phyloP scores from a whole-genome alignment of 2,888 invertebrate genomes.

The Cistogaster globosa region DNA sequence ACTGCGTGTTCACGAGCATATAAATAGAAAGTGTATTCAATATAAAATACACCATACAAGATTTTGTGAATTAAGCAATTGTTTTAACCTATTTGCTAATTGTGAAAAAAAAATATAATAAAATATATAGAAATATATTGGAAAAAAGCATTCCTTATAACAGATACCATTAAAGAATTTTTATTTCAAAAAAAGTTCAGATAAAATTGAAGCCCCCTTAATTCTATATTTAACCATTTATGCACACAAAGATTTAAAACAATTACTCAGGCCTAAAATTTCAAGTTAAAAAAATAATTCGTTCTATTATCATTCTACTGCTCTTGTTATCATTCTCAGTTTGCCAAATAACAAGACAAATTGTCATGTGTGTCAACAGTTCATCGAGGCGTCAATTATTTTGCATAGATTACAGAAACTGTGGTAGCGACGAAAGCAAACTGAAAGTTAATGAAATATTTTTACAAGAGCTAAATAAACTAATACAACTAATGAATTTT shows the following conservation, averaged over 20 bases:
- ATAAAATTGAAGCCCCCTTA: no score
- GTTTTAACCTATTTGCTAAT: no score
- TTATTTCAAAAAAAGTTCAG: no score
- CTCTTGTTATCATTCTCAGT: slow-evolving; percentile 24
- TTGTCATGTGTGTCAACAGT: slow-evolving; percentile 81
- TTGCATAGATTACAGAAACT: slow-evolving; percentile 76
- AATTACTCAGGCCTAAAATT: slow-evolving; percentile 64
- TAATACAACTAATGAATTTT: slow-evolving; percentile 81
- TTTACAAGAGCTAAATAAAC: slow-evolving; percentile 67
- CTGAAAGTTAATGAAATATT: slow-evolving; percentile 65
- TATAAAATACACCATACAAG: no score
- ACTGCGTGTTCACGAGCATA: no score
- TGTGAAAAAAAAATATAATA: no score
- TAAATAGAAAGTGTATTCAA: no score
- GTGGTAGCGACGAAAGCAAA: slow-evolving; percentile 4
- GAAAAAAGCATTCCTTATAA: no score
- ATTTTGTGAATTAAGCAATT: no score
- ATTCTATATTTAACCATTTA: no score
- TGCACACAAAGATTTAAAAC: slow-evolving; percentile 9
- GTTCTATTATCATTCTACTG: slow-evolving; percentile 11
- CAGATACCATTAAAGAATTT: no score
- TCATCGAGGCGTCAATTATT: slow-evolving; percentile 82
- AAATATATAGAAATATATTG: no score
- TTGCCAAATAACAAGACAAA: slow-evolving; percentile 76
- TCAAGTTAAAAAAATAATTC: slow-evolving; percentile 33